phyloP scores from a whole-genome alignment of 2,113 vertebrate genomes.

The pig (Sus scrofa) region DNA sequence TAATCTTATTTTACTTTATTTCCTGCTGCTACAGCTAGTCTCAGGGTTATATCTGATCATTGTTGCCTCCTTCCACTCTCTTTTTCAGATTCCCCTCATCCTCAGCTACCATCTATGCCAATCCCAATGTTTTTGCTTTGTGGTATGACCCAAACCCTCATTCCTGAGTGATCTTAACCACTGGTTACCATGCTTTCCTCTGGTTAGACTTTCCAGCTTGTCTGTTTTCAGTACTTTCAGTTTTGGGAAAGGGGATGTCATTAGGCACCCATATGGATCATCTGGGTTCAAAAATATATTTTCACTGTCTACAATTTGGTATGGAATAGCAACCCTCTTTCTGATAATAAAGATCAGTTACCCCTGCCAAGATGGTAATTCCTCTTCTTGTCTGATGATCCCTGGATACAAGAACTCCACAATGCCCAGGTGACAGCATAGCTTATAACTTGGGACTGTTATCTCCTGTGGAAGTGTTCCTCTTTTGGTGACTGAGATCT shows the following conservation, averaged over 20 bases:
- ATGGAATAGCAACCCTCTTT: neutral
- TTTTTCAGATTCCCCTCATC: neutral
- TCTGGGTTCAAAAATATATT: neutral
- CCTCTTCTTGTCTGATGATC: neutral
- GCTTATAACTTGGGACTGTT: neutral
- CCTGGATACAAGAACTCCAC: neutral
- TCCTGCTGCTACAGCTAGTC: neutral
- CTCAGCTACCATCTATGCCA: neutral
- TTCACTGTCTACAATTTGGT: neutral
- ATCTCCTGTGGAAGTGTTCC: neutral
- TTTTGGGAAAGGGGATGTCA: neutral
- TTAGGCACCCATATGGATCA: neutral
- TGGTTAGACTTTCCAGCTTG: neutral
- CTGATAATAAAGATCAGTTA: neutral
- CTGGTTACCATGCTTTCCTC: neutral
- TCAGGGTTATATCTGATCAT: neutral
- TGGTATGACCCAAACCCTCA: neutral
- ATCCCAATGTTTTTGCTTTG: neutral
- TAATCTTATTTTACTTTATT: too few relatives aligned
- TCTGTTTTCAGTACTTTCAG: neutral
- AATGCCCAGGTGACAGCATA: neutral
- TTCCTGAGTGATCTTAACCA: neutral
- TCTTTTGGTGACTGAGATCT: neutral
- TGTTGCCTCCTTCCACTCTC: neutral
- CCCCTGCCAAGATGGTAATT: neutral